Base-by-base conservation (phyloP, 2,113 vertebrate genomes). In the Sarotherodon lohbergeri region DNA sequence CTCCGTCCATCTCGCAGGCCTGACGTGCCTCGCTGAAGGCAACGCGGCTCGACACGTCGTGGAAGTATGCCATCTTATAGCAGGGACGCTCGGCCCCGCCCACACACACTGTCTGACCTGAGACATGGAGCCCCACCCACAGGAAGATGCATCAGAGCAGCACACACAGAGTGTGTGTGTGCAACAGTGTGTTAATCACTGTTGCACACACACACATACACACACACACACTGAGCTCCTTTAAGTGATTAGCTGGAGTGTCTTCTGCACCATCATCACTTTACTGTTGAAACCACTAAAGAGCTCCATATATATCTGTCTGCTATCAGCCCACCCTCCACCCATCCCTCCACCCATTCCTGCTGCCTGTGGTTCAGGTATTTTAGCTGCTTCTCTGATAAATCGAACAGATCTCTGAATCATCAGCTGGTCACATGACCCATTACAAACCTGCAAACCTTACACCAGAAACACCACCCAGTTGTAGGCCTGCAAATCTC, bases 31-130 rank as follows among this genome's bases (percentile, higher is more conserved):
- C 98, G 73, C 94, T 92, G 88, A 99, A 99, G 29, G 97, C 97
- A 22, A 99, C 97, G 0, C 99, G 97, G 71, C 98, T 98, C 3
- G 98, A 97, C 89, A 99, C 94, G 6, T 99, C 98, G 1, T 97
- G 98, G 95, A 99, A 99, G 90, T 99, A 99, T 2, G 98, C 98
- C 11, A 99, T 97, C 84, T 99, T 99, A 93, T 99, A 99, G 94
- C 98, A 99, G 0, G 97, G 97, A 9, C 46, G 95, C 68, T 96
- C 96, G 1, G 95, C 85, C 27, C 95, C 97, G 1, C 96, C 95
- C 13, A 97, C 94, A 84, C 98, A 99, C 86, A 99, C 96, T 4
- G 96, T 99, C 90, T 99, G 98, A 91, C 98, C 98, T 99, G 94
- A 32, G 63, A 68, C 50, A 86, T 88, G 48, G 9, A 19, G 19